A percentile compares a stretch with the other conserved stretches of the same genome.
Evolutionary conservation across 2,797 vertebrate genomes (phyloP).

Genomic region (Channallabes apus): DNA sequence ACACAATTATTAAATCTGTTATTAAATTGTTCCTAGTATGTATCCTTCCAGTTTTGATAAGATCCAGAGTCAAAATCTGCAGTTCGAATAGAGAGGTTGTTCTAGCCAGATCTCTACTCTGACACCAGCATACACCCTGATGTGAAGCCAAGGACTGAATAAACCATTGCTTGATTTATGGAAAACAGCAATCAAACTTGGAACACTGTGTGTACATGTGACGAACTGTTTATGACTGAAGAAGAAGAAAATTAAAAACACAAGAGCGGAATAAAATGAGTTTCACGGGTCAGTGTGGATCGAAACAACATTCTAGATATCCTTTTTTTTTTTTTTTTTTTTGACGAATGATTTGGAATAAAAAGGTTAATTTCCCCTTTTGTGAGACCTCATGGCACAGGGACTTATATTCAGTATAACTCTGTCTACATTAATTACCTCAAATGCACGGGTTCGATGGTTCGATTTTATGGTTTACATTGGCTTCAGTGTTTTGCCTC

Average conservation of each 20-base stretch:
- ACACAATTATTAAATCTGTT: slow-evolving; percentile 3
- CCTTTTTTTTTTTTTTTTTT: neutral
- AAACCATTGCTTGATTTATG: slow-evolving; percentile 39
- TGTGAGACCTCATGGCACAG: neutral
- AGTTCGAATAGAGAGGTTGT: slow-evolving; percentile 19
- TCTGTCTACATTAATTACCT: slow-evolving; percentile 30
- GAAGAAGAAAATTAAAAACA: slow-evolving; percentile 36
- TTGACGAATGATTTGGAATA: neutral
- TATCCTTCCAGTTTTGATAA: slow-evolving; percentile 4
- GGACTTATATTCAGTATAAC: slow-evolving; percentile 9
- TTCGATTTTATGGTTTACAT: slow-evolving; percentile 13
- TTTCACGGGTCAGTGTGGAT: slow-evolving; percentile 21
- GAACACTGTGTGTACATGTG: slow-evolving; percentile 9
- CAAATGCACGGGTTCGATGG: slow-evolving; percentile 8
- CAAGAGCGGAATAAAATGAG: neutral
- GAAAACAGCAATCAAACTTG: slow-evolving; percentile 42
- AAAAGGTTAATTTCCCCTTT: slow-evolving; percentile 25
- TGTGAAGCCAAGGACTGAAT: slow-evolving; percentile 35
- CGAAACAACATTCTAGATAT: slow-evolving; percentile 21
- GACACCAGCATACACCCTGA: slow-evolving; percentile 30
- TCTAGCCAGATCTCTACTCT: slow-evolving; percentile 10
- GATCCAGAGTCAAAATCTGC: slow-evolving; percentile 10
- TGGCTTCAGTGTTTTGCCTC: slow-evolving; percentile 30
- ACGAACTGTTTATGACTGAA: slow-evolving; percentile 40
- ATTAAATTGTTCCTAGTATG: slow-evolving; percentile 7